Evolutionary conservation across 1,140 invertebrate species (phyloP), one percentile per base, ranked within the genome.

Genomic region (Achatina immaculata): DNA sequence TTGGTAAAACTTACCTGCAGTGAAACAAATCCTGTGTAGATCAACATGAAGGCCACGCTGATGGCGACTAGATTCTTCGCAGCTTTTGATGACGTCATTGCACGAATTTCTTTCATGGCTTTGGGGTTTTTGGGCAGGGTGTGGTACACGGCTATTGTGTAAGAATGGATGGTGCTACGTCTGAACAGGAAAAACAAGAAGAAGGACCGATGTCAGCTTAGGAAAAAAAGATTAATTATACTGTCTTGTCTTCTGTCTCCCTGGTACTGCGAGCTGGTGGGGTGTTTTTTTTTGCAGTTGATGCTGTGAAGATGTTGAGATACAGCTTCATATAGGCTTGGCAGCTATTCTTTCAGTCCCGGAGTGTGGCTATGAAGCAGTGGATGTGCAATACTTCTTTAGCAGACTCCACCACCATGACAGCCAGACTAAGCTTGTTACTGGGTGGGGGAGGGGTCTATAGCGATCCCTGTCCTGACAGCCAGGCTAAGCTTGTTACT

Each of bases 11-110:
- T 45, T 24, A 78, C 76, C 76, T 78, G 87, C 16, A 91, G 72
- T 0, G 90, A 91, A 0, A 90, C 85, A 82, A 91, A 90, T 0
- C 89, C 90, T 21, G 89, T 90, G 73, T 87, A 88, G 36, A 89
- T 83, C 36, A 91, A 87, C 89, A 91, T 89, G 80, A 90, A 91
- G 6, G 89, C 88, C 1, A 89, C 24, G 51, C 90, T 88, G 42
- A 91, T 84, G 21, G 89, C 87, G n/a, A 89, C 80, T 11, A 90
- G 84, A 78, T 90, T 91, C 80, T 90, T 90, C 43, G 85, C 78
- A 21, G 88, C 87, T 78, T 87, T 88, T 45, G 81, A 74, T 72
- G 86, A 82, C 14, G 85, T 88, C 87, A 88, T 88, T 45, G 78
- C 65, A 11, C 81, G 68, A 38, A 88, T 84, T 11, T 82, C 83